Evolutionary conservation across 2,888 invertebrate genomes (phyloP).

Genomic region (Noctua fimbriata): DNA sequence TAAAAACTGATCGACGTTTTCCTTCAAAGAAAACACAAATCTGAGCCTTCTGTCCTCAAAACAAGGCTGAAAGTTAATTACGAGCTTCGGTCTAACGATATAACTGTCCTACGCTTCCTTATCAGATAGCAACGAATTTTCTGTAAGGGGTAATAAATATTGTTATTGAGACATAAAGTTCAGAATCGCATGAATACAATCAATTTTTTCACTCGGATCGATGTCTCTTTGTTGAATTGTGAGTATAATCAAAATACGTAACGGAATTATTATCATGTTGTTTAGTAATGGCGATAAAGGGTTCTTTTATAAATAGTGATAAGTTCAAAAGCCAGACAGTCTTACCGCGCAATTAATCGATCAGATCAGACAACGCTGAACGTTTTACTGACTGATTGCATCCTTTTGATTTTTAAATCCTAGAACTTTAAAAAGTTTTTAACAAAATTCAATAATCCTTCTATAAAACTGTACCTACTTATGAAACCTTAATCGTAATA

Average conservation of each 20-base stretch:
- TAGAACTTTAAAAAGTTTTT: neutral
- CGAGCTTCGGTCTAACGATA: constrained; percentile 9
- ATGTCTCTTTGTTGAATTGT: constrained; percentile 17
- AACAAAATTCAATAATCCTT: neutral
- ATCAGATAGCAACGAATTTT: constrained; percentile 44
- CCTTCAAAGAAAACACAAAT: constrained; percentile 2
- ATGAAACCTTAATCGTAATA: neutral
- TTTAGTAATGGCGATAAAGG: constrained; percentile 23
- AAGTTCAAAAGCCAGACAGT: constrained; percentile 4
- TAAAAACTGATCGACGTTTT: constrained; percentile 15
- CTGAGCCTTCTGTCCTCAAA: neutral
- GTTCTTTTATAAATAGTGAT: constrained; percentile 18
- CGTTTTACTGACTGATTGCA: neutral
- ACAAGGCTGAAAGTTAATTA: constrained; percentile 31
- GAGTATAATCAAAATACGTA: constrained; percentile 37
- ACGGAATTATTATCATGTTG: constrained; percentile 30
- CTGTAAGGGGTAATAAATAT: constrained; percentile 39
- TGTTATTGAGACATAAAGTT: constrained; percentile 51
- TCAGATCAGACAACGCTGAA: neutral
- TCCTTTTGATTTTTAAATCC: neutral
- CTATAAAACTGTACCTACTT: neutral
- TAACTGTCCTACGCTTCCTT: constrained; percentile 41
- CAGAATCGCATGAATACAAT: constrained; percentile 38
- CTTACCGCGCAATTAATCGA: neutral
- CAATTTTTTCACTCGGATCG: neutral